phyloP scores from a whole-genome alignment of 2,797 vertebrate species.

The Ctenochaetus hawaiiensis region DNA sequence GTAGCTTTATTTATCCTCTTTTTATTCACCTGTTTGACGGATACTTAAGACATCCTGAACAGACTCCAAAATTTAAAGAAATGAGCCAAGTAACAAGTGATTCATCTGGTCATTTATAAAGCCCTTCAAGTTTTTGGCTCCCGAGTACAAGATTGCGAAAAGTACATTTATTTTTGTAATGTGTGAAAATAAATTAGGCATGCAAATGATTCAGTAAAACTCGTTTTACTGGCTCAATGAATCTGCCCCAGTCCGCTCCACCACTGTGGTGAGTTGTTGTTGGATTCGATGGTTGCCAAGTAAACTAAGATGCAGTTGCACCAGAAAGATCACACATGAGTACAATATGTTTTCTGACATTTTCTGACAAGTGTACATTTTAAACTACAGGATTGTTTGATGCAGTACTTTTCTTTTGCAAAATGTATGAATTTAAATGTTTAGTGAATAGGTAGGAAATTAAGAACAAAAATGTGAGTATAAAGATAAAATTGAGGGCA shows the following conservation, averaged over 20 bases:
- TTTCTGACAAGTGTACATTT: too few species aligned
- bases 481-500: constrained; percentile 9
- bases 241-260: neutral
- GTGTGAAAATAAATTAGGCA: neutral
- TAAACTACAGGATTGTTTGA: neutral
- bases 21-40: neutral
- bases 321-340: neutral
- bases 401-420: neutral
- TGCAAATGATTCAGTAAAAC: neutral
- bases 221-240: neutral
- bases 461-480: constrained; percentile 2
- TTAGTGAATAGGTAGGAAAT: constrained; percentile 1
- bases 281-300: neutral
- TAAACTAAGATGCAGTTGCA: neutral
- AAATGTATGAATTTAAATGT: neutral
- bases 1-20: neutral
- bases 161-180: neutral
- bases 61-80: neutral
- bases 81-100: neutral
- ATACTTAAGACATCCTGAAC: neutral
- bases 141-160: neutral
- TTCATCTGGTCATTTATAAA: neutral
- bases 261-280: neutral
- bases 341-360: neutral
- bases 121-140: neutral